Conservation (phyloP, 2,113 vertebrate species). For the Cynoglossus semilaevis region DNA sequence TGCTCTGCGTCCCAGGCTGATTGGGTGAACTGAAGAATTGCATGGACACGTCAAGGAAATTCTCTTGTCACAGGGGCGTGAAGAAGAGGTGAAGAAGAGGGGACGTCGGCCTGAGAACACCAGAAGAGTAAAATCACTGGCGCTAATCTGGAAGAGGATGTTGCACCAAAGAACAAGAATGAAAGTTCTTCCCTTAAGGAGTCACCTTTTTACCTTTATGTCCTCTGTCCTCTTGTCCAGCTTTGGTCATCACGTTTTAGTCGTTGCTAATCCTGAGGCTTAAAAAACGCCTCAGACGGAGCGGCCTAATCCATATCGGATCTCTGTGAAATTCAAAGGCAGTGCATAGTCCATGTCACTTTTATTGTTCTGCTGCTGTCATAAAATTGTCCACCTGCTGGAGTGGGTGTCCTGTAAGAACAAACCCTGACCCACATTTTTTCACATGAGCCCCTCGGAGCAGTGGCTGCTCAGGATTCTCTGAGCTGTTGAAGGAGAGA, state of each 20-base stretch:
- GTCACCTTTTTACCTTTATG: neutral
- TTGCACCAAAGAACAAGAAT: slow-evolving; percentile 23
- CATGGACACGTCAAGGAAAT: slow-evolving; percentile 40
- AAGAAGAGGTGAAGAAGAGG: slow-evolving; percentile 22
- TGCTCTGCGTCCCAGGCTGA: slow-evolving; percentile 46
- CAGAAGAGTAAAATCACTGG: slow-evolving; percentile 44
- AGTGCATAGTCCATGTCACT: slow-evolving; percentile 13
- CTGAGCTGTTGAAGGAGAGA: slow-evolving; percentile 22
- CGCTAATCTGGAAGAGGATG: slow-evolving; percentile 63
- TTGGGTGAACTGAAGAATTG: slow-evolving; percentile 50
- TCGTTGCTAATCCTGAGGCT: slow-evolving; percentile 3
- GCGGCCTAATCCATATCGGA: slow-evolving; percentile 35
- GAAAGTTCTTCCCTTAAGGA: slow-evolving; percentile 1
- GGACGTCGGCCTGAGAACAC: slow-evolving; percentile 30
- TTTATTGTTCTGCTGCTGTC: slow-evolving; percentile 27
- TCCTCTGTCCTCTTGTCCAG: neutral
- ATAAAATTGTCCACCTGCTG: slow-evolving; percentile 42
- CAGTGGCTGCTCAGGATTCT: slow-evolving; percentile 50
- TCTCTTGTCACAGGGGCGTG: slow-evolving; percentile 38
- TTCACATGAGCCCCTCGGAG: slow-evolving; percentile 16
- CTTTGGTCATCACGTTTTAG: neutral
- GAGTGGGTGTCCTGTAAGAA: slow-evolving; percentile 17
- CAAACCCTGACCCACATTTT: slow-evolving; percentile 49
- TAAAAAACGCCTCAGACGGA: slow-evolving; percentile 17
- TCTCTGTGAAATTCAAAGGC: slow-evolving; percentile 35